These are phyloP conservation scores for Bombyx mandarina DNA, from an alignment of 1,140 invertebrate species.

Conservation along the genomic window DNA sequence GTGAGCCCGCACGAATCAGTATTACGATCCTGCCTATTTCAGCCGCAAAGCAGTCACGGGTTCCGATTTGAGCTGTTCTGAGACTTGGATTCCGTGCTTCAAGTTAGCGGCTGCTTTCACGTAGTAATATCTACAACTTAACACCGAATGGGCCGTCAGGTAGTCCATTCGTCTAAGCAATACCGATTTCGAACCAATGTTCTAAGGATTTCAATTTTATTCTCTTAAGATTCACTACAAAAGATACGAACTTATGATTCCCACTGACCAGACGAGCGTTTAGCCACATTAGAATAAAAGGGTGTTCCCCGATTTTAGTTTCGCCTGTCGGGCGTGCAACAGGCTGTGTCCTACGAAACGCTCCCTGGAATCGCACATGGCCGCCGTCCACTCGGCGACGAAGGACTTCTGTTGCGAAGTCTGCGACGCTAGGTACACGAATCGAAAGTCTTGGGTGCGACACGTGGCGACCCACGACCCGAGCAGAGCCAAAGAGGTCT, in stretches of 20 bases:
- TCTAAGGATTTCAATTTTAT: no score
- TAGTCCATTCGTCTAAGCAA: conserved; percentile 1
- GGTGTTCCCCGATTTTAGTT: conserved; percentile 18
- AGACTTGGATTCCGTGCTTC: no score
- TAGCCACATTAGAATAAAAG: not conserved
- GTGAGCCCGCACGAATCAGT: no score
- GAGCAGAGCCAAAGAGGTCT: conserved; percentile 5
- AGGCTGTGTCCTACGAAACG: conserved; percentile 26
- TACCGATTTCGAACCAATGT: conserved; percentile 2
- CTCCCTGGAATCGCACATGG: conserved; percentile 24
- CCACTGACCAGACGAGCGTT: not conserved
- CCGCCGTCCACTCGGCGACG: conserved; percentile 20
- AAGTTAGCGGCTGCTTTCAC: no score
- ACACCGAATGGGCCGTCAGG: no score
- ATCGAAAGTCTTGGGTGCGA: conserved; percentile 13
- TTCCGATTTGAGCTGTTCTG: no score
- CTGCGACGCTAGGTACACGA: conserved; percentile 24
- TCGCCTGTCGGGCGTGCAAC: conserved; percentile 33
- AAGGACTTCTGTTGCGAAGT: conserved; percentile 21
- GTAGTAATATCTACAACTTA: no score
- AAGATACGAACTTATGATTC: not conserved
- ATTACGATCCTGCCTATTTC: no score
- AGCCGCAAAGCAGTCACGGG: no score
- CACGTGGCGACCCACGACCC: conserved; percentile 12
- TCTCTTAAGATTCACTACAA: no score